These are phyloP conservation scores for Aphodius granarius DNA, from an alignment of 2,888 invertebrate genomes.

Conservation along the genomic window DNA sequence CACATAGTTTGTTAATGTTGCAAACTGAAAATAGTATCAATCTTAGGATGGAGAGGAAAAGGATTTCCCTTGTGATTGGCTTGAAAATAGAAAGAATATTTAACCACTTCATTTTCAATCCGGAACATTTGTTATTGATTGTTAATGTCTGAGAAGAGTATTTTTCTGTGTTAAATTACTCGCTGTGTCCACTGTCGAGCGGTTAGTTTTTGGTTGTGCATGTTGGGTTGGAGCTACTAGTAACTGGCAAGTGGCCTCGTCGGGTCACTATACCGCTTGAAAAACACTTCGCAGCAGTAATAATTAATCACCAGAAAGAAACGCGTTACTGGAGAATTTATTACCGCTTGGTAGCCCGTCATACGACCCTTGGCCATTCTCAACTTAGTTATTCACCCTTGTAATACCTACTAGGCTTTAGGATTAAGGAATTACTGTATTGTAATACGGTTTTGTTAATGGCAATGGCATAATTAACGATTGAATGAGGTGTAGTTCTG, in stretches of 20 bases:
- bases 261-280: conserved; percentile 7
- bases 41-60: too few relatives aligned
- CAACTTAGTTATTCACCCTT: not conserved
- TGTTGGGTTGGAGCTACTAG: not conserved
- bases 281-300: conserved; percentile 13
- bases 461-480: not conserved
- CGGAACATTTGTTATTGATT: too few relatives aligned
- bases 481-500: not conserved
- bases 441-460: not conserved
- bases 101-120: too few relatives aligned
- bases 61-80: too few relatives aligned
- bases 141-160: not conserved
- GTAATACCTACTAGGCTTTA: not conserved
- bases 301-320: conserved; percentile 14
- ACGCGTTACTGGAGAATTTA: conserved; percentile 12
- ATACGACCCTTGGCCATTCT: not conserved
- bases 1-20: too few relatives aligned
- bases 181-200: not conserved
- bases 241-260: conserved; percentile 7
- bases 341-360: conserved; percentile 2
- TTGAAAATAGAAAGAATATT: too few relatives aligned
- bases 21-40: too few relatives aligned
- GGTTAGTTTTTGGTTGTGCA: not conserved
- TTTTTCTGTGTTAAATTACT: not conserved
- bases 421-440: not conserved